Base-by-base conservation (phyloP, 2,113 vertebrate genomes). In the Myodes glareolus region DNA sequence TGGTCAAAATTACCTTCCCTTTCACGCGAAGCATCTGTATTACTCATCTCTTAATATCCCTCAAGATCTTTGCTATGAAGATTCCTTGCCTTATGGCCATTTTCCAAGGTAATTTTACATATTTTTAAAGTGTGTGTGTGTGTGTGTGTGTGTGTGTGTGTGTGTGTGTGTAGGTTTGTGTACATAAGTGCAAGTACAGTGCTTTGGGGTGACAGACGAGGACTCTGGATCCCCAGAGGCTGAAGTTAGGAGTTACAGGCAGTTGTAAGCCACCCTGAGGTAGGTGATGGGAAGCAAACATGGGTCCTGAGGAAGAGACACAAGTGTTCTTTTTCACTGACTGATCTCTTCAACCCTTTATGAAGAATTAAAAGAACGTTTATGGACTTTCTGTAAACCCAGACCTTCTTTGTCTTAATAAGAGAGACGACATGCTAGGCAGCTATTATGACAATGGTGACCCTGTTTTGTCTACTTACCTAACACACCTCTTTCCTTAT, bases 321-420 rank as follows among this genome's bases (percentile, higher is more conserved):
- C 6, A 61, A 82, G 55, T 39, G 36, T n/a, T 27, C 36, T 82
- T 61, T 81, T 39, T 55, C 21, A 39, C 78, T 81, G 52, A 81
- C 55, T 61, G 36, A 39, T 58, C 52, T 82, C 52, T 61, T 82
- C 52, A 39, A 39, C 36, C 52, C 52, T n/a, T 82, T 61, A 14
- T 61, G 80, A 61, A 52, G 93, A 47, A 81, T 58, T 77, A 93
- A 93, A 82, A 89, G 47, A 31, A 92, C 76, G n/a, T 82, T 93
- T 95, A 91, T 65, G 81, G 96, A 82, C 36, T 65, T 90, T 58
- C 67, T 88, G 3, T 42, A 63, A 95, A 55, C 65, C 65, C 88
- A 29, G 39, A 72, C 92, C 21, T 42, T 90, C 91, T 96, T 95
- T 76, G 76, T 76, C 61, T 89, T 95, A 91, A 90, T 94, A 7